phyloP scores from a whole-genome alignment of 2,888 invertebrate species.

The Ennomos fuscantarius region DNA sequence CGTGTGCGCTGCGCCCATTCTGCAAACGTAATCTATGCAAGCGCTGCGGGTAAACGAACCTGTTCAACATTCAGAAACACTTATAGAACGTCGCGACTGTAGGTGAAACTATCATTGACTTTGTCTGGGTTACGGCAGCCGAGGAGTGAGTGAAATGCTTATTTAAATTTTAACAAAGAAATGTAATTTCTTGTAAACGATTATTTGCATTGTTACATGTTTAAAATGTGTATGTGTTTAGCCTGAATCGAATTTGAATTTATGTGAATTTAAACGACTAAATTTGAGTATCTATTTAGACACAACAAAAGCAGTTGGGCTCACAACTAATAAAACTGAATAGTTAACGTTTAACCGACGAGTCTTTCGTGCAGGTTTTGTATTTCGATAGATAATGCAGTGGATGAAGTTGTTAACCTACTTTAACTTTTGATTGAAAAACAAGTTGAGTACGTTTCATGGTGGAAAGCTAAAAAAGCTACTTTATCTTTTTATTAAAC shows the following conservation, averaged over 20 bases:
- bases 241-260: neutral
- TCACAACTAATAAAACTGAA: conserved; percentile 10
- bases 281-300: neutral
- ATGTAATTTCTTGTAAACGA: conserved; percentile 29
- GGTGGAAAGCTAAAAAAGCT: conserved; percentile 1
- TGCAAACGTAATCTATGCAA: conserved; percentile 54
- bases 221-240: neutral
- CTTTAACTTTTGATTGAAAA: conserved; percentile 23
- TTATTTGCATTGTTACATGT: conserved; percentile 15
- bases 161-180: conserved; percentile 33
- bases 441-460: conserved; percentile 5
- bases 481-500: conserved; percentile 56
- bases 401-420: conserved; percentile 24
- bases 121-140: conserved; percentile 32
- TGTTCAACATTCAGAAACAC: conserved; percentile 47
- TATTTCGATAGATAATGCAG: conserved; percentile 16
- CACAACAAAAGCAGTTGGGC: neutral
- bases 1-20: conserved; percentile 49
- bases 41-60: conserved; percentile 54
- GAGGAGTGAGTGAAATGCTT: conserved; percentile 21
- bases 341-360: conserved; percentile 14
- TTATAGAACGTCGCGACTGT: conserved; percentile 31
- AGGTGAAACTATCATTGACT: conserved; percentile 36
- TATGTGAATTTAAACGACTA: neutral
- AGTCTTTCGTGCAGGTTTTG: conserved; percentile 14